Percentiles rank a stretch among this genome's conserved stretches.
Evolutionary conservation across 2,888 invertebrate genomes (phyloP).

Genomic region (Dolichomitus sp.): DNA sequence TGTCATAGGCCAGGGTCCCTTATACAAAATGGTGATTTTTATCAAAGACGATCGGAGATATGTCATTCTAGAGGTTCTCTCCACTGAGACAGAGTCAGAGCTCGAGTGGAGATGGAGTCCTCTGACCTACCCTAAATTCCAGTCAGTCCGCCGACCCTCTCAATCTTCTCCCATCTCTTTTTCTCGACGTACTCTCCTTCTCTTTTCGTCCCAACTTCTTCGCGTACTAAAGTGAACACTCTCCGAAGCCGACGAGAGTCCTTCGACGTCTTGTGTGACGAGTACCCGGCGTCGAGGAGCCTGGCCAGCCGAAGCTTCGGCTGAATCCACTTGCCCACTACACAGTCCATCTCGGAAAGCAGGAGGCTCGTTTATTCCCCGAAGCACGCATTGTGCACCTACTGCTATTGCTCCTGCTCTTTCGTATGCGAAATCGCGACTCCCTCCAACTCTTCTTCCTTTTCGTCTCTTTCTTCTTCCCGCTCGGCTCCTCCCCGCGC

Average conservation of each 20-base stretch:
- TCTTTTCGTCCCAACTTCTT: slow-evolving; percentile 53
- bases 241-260: slow-evolving; percentile 42
- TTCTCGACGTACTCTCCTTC: slow-evolving; percentile 1
- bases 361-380: slow-evolving; percentile 79
- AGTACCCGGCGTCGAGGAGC: slow-evolving; percentile 57
- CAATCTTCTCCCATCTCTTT: slow-evolving; percentile 20
- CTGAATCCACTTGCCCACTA: slow-evolving; percentile 62
- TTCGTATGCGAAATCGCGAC: slow-evolving; percentile 77
- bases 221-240: slow-evolving; percentile 48
- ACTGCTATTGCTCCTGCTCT: slow-evolving; percentile 75
- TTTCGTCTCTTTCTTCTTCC: slow-evolving; percentile 46
- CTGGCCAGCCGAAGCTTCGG: slow-evolving; percentile 47
- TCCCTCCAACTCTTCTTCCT: slow-evolving; percentile 40
- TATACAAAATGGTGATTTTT: slow-evolving; percentile 63
- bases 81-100: not conserved
- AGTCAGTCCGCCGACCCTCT: slow-evolving; percentile 66
- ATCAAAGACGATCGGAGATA: slow-evolving; percentile 18
- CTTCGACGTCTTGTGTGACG: slow-evolving; percentile 48
- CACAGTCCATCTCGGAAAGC: slow-evolving; percentile 61
- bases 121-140: slow-evolving; percentile 82
- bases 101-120: slow-evolving; percentile 42
- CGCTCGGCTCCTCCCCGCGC: slow-evolving; percentile 32
- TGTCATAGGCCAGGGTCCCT: slow-evolving; percentile 6
- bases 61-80: not conserved
- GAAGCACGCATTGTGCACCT: slow-evolving; percentile 82